A percentile compares a stretch with the other conserved stretches of the same genome.
Evolutionary conservation across 2,888 invertebrate species (phyloP).

Genomic region (Cephus sareptanus): DNA sequence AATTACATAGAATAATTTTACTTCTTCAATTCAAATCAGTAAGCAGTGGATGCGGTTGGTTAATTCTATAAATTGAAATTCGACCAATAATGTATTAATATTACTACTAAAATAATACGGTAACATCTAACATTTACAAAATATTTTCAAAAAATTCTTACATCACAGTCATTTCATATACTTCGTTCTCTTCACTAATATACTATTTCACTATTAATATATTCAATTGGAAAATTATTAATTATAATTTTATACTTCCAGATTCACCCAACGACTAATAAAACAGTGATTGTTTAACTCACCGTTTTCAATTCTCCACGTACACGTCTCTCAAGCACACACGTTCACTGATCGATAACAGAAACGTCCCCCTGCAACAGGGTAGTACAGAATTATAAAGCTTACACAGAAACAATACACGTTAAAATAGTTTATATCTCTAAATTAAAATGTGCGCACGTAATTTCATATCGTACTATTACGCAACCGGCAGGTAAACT

Average conservation of each 20-base stretch:
- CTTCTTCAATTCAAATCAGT: background rate
- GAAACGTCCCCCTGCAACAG: conserved; percentile 61
- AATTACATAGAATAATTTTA: background rate
- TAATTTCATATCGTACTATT: background rate
- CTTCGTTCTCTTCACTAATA: background rate
- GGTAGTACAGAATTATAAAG: conserved; percentile 35
- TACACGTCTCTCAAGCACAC: conserved; percentile 28
- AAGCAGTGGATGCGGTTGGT: background rate
- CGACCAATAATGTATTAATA: background rate
- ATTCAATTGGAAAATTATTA: background rate
- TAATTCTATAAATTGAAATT: background rate
- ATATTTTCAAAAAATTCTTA: background rate
- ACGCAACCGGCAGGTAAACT: background rate
- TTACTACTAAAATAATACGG: background rate
- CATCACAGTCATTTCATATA: background rate
- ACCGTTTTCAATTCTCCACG: background rate
- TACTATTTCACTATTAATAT: background rate
- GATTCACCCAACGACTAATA: background rate
- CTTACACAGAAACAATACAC: background rate
- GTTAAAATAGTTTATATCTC: background rate
- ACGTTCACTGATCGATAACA: conserved; percentile 55
- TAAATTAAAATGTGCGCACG: background rate
- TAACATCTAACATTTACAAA: background rate
- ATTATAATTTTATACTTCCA: background rate
- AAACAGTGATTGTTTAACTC: background rate